Base-by-base conservation (phyloP, 2,797 vertebrate species). In the Siniperca undulata region DNA sequence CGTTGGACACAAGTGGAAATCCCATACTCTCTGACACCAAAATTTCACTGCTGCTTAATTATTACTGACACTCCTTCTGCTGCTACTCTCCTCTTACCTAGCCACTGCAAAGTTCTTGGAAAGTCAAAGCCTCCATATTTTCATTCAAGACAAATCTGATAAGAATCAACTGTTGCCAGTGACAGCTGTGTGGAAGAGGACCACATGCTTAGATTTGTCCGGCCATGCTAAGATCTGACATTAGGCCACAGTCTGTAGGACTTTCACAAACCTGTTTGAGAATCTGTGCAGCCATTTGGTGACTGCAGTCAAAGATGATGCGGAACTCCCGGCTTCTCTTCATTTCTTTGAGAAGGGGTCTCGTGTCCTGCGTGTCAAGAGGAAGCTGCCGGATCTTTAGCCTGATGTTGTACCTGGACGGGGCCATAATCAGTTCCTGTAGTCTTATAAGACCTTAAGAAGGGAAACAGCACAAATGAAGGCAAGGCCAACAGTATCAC, bases 381-480 rank as follows among this genome's bases (percentile, higher is more conserved):
- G 99, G 99, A 11, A 99, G 97, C 93, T 99, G 99, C 0, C 99
- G 97, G 87, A 99, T 99, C 93, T 99, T 99, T 92, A 99, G 96
- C 56, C 98, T 96, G 88, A 99, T 99, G 92, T 99, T 99, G 94
- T 99, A 99, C 85, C 98, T 94, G 0, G 98, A 99, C 0, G 99
- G 98, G 56, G 99, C 99, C 98, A 99, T 99, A 88, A 99, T 99
- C 86, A 99, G 95, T 93, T 99, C 98, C 91, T 99, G 99, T 80
- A 99, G 97, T 83, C 99, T 94, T 58, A 99, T 99, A 24, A 99
- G 97, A 89, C 99, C 99, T 99, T 92, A 0, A 38, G 40, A 87
- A 27, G 46, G 79, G 17, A 89, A 65, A 80, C 34, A 44, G 40
- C 55, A 83, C 19, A 58, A 70, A 74, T 74, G 24, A 74, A 82